Percentiles rank a stretch among this genome's conserved stretches.
phyloP scores from a whole-genome alignment of 1,140 invertebrate genomes.

The Drosophila repletoides region DNA sequence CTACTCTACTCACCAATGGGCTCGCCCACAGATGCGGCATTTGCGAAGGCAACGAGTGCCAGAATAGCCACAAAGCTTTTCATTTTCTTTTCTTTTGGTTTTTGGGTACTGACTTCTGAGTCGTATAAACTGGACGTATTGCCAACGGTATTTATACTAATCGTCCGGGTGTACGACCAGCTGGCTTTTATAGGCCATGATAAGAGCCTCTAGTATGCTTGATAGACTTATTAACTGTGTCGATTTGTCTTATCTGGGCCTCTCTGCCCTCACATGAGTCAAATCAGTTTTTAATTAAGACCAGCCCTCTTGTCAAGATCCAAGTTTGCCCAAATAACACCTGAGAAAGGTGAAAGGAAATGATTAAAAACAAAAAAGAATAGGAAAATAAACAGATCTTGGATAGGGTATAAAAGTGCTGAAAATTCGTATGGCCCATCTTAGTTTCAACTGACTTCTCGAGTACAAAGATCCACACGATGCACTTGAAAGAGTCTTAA shows the following conservation, averaged over 20 bases:
- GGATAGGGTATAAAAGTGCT: not conserved
- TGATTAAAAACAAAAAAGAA: not conserved
- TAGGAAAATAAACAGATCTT: not conserved
- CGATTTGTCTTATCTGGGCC: slow-evolving; percentile 27
- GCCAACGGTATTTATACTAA: slow-evolving; percentile 75
- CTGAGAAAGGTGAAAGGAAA: not conserved
- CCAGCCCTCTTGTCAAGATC: slow-evolving; percentile 20
- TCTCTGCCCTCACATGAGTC: not conserved
- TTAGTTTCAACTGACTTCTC: not conserved
- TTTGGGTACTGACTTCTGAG: slow-evolving; percentile 47
- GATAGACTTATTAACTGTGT: slow-evolving; percentile 29
- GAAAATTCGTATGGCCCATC: not conserved
- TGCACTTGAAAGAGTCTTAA: not conserved
- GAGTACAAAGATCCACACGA: not conserved
- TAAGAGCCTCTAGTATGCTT: slow-evolving; percentile 38
- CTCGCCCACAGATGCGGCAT: slow-evolving; percentile 52
- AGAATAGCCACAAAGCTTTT: slow-evolving; percentile 58
- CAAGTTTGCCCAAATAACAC: not conserved
- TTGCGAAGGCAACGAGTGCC: slow-evolving; percentile 64
- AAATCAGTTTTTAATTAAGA: slow-evolving; percentile 42
- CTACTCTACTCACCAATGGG: slow-evolving; percentile 51
- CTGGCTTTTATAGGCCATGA: slow-evolving; percentile 73
- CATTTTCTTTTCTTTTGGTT: slow-evolving; percentile 50
- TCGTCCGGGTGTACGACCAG: slow-evolving; percentile 10
- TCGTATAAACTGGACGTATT: slow-evolving; percentile 63